A percentile compares a stretch with the other conserved stretches of the same genome.
These are phyloP conservation scores for Anorthoa munda DNA, from an alignment of 2,888 invertebrate genomes.

Conservation along the genomic window DNA sequence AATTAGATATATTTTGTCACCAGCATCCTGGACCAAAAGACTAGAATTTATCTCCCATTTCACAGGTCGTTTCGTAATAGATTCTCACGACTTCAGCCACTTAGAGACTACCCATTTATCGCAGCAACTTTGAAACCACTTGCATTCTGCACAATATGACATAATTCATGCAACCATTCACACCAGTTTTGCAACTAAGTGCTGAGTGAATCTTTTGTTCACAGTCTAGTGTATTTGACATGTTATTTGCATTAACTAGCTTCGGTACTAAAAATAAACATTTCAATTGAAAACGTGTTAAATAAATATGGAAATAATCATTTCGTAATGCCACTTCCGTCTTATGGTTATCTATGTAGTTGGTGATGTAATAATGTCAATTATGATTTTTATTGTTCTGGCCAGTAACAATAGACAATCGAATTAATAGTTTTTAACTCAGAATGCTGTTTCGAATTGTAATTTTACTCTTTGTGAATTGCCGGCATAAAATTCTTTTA, in stretches of 20 bases:
- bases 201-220: conserved; percentile 13
- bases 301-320: conserved; percentile 32
- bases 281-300: conserved; percentile 16
- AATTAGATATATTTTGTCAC: conserved; percentile 16
- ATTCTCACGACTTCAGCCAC: conserved; percentile 49
- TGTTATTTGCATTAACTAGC: conserved; percentile 14
- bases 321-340: conserved; percentile 47
- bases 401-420: conserved; percentile 39
- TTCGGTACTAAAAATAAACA: conserved; percentile 21
- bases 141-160: conserved; percentile 51
- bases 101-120: conserved; percentile 22
- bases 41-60: conserved; percentile 39
- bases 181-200: conserved; percentile 49
- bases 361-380: conserved; percentile 38
- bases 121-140: conserved; percentile 51
- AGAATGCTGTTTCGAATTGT: conserved; percentile 15
- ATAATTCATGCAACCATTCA: conserved; percentile 58
- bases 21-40: conserved; percentile 7
- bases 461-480: conserved; percentile 26
- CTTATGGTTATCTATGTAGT: not conserved
- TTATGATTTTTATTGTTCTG: conserved; percentile 18
- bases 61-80: conserved; percentile 26
- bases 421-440: conserved; percentile 35
- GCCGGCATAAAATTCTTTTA: conserved; percentile 38
- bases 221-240: not conserved